These are phyloP conservation scores for Xestia ashworthii DNA, from an alignment of 2,888 invertebrate genomes.

Conservation along the genomic window DNA sequence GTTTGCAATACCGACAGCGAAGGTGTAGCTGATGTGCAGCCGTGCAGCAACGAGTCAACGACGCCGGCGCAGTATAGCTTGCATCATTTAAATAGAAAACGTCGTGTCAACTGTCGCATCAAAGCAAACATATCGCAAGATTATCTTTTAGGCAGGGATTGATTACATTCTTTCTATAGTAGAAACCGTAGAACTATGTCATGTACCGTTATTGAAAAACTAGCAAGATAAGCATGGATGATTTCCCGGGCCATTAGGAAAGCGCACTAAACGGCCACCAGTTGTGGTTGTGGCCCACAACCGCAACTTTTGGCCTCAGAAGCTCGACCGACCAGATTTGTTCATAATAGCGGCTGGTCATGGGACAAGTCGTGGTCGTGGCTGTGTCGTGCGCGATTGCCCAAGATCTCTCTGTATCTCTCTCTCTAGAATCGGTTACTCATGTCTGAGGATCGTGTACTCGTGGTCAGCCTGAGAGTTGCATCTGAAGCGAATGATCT, in stretches of 20 bases:
- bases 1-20: neutral
- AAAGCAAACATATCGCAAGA: neutral
- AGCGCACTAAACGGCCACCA: neutral
- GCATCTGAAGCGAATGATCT: too few relatives aligned
- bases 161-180: neutral
- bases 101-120: neutral
- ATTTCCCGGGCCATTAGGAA: neutral
- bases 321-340: neutral
- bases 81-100: conserved; percentile 30
- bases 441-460: too few relatives aligned
- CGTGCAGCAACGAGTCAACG: conserved; percentile 38
- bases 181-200: neutral
- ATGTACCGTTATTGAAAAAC: neutral
- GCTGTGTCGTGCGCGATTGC: neutral
- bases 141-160: too few relatives aligned
- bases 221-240: neutral
- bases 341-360: too few relatives aligned
- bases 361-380: too few relatives aligned
- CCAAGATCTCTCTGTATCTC: neutral
- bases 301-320: neutral
- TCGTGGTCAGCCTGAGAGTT: too few relatives aligned
- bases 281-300: too few relatives aligned
- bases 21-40: conserved; percentile 16
- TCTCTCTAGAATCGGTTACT: too few relatives aligned
- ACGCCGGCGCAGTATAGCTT: conserved; percentile 19